These are phyloP conservation scores for Drosophila borealis DNA, from an alignment of 2,888 invertebrate genomes.

Conservation along the genomic window DNA sequence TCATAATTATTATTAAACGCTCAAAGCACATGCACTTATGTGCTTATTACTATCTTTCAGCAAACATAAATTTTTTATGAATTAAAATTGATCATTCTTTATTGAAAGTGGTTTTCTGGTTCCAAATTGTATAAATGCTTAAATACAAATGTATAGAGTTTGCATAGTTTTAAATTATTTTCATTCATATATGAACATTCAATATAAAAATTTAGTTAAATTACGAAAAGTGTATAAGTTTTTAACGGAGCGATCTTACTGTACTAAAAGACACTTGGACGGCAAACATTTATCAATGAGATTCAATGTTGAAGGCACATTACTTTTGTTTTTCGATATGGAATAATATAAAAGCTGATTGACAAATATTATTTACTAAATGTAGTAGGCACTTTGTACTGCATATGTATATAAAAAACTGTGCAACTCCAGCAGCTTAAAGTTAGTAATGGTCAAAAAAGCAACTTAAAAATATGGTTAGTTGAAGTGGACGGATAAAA, in stretches of 20 bases:
- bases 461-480: slow-evolving; percentile 56
- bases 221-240: slow-evolving; percentile 49
- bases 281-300: slow-evolving; percentile 47
- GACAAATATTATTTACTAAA: slow-evolving; percentile 21
- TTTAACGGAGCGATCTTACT: slow-evolving; percentile 41
- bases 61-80: background rate
- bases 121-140: slow-evolving; percentile 36
- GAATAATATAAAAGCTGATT: slow-evolving; percentile 27
- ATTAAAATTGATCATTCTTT: slow-evolving; percentile 1
- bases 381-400: slow-evolving; percentile 56
- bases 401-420: slow-evolving; percentile 44
- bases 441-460: slow-evolving; percentile 48
- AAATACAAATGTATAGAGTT: slow-evolving; percentile 59
- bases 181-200: slow-evolving; percentile 14
- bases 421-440: slow-evolving; percentile 7
- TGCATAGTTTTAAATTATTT: slow-evolving; percentile 39
- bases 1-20: background rate
- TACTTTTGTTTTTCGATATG: slow-evolving; percentile 17
- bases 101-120: slow-evolving; percentile 36
- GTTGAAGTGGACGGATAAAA: slow-evolving; percentile 36
- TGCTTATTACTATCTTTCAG: too few relatives aligned
- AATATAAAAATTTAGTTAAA: slow-evolving; percentile 2
- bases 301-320: slow-evolving; percentile 59
- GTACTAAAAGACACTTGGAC: slow-evolving; percentile 69
- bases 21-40: too few relatives aligned